Base-by-base conservation (phyloP, 2,797 vertebrate genomes). In the Eremophila alpestris region DNA sequence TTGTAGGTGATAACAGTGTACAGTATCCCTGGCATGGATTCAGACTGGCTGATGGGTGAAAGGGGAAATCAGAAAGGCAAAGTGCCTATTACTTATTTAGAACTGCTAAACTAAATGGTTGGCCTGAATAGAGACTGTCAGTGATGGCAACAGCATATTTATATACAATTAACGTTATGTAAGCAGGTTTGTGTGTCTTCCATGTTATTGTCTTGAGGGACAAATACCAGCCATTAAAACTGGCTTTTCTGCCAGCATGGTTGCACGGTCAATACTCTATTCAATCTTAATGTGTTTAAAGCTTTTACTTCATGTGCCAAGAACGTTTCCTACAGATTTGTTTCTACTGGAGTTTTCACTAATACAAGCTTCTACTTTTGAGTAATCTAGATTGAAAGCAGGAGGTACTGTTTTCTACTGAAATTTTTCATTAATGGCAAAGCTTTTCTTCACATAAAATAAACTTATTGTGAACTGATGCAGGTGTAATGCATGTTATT, bases 81-180 rank as follows among this genome's bases (percentile, higher is more conserved):
- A 98, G 99, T 99, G 96, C 99, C 99, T 78, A 99, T 99, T 98
- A 99, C 99, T 94, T 99, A 99, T 97, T 98, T 99, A 98, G 99
- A 99, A 98, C 98, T 99, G 94, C 98, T 99, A 79, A 99, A 99
- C 98, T 99, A 98, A 98, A 85, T 71, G 90, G 90, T 93, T 96
- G 96, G 93, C 70, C 90, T 92, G 38, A 97, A 87, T 96, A 97
- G 97, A 97, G 96, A 96, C 96, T 97, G 93, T 96, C 93, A 91
- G 94, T 97, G 95, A 93, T 93, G 93, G 90, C 56, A 92, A 95
- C 96, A 93, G 83, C 94, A 20, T 98, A 98, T 98, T 98, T 98
- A 98, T 98, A 97, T 97, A 96, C 97, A 97, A 90, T 97, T 98
- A 98, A 98, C 92, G 96, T 98, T 97, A 92, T 97, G 96, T 97